phyloP scores from a whole-genome alignment of 35 echinoderm and acorn worm genomes.

The Heliocidaris erythrogramma region DNA sequence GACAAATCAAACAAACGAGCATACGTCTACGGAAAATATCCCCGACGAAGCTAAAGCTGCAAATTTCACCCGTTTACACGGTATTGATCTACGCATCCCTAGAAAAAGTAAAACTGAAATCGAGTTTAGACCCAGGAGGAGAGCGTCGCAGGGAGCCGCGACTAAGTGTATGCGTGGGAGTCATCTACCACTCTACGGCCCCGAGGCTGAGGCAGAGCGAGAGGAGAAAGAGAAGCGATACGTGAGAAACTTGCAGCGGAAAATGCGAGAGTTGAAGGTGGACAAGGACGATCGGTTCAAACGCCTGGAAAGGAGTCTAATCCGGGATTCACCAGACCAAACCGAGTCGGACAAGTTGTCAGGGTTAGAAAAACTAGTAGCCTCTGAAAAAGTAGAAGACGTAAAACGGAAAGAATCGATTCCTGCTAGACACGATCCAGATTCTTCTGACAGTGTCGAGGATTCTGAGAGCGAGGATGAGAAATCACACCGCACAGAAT shows the following conservation, averaged over 20 bases:
- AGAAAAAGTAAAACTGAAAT: constrained; percentile 32
- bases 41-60: neutral
- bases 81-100: constrained; percentile 36
- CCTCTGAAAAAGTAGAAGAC: neutral
- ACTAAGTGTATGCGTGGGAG: constrained; percentile 42
- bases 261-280: constrained; percentile 51
- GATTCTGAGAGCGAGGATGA: neutral
- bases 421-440: neutral
- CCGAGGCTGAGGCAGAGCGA: constrained; percentile 55
- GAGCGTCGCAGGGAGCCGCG: neutral
- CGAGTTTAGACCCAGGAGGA: neutral
- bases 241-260: constrained; percentile 52
- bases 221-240: constrained; percentile 48
- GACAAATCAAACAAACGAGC: neutral
- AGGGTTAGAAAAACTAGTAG: neutral
- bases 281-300: constrained; percentile 54
- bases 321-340: constrained; percentile 25
- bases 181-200: constrained; percentile 71
- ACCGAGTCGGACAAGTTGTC: neutral
- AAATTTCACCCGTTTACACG: constrained; percentile 46
- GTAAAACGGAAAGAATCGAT: neutral
- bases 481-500: neutral
- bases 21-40: neutral
- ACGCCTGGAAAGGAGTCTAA: constrained; percentile 57
- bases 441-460: neutral